A percentile compares a stretch with the other conserved stretches of the same genome.
These are phyloP conservation scores for Craniophora ligustri DNA, from an alignment of 2,888 invertebrate species.

Conservation along the genomic window DNA sequence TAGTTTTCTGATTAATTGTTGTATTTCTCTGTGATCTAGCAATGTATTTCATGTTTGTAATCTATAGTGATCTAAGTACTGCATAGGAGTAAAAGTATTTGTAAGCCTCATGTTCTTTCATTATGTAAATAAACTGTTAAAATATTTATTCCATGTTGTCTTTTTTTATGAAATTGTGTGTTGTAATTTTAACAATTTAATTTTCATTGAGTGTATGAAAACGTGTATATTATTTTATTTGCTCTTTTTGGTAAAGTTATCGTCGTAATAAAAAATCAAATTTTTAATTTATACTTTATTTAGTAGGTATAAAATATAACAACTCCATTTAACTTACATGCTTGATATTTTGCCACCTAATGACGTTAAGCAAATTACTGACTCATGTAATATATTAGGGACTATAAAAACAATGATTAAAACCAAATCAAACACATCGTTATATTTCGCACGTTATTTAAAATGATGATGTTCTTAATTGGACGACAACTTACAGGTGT, in stretches of 20 bases:
- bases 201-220: background rate
- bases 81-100: conserved; percentile 47
- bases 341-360: conserved; percentile 62
- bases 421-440: conserved; percentile 13
- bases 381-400: conserved; percentile 26
- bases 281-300: conserved; percentile 74
- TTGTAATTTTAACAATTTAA: background rate
- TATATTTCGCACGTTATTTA: background rate
- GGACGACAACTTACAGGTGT: conserved; percentile 2
- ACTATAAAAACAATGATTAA: conserved; percentile 23
- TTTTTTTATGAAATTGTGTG: background rate
- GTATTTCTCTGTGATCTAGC: conserved; percentile 80
- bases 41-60: conserved; percentile 61
- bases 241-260: background rate
- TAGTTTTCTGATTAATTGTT: conserved; percentile 50
- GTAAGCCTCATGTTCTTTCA: conserved; percentile 47
- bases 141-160: conserved; percentile 32
- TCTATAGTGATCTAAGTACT: conserved; percentile 43
- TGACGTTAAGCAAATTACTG: conserved; percentile 41
- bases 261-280: conserved; percentile 34
- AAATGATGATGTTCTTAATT: background rate
- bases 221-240: background rate
- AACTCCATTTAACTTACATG: conserved; percentile 75
- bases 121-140: conserved; percentile 68
- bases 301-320: conserved; percentile 84